Evolutionary conservation across 2,113 vertebrate genomes (phyloP), one percentile per base, ranked within the genome.

Genomic region (Sterrhoptilus dennistouni): DNA sequence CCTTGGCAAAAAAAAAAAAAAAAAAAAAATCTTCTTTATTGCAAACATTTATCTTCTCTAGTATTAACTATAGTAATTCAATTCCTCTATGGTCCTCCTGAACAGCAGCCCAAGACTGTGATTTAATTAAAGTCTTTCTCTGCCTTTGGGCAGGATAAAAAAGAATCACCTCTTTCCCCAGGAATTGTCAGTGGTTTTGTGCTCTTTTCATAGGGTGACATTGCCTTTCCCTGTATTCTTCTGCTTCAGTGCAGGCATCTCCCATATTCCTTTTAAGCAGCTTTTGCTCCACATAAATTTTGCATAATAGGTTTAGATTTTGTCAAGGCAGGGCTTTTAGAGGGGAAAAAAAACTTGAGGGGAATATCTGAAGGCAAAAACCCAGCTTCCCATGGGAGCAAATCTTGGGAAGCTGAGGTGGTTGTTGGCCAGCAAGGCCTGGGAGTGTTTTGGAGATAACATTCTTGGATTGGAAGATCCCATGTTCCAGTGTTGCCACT

Each of bases 221-320:
- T 36, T 93, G 68, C 65, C 31, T 86, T 70, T 56, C 63, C 31
- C 66, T 72, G 31, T 28, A 25, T 71, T 56, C 63, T 92, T 87
- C 79, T 83, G 66, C 71, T 59, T 74, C 83, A 42, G 1, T 66
- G 72, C 79, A 81, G 59, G 28, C 28, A 0, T 53, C 83, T 84
- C 65, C 61, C 0, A 0, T 70, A 7, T 69, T 81, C 68, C 65
- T 90, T 78, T 78, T 89, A 89, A 91, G 87, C 83, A 78, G 91
- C 87, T 95, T 91, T 92, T 87, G 57, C 70, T 84, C 61, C 68
- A 27, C 0, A 0, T 78, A 56, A 64, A 36, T 86, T 90, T 86
- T 90, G 81, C 57, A 27, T 92, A 90, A 93, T 78, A 95, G 61
- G 68, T 75, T 93, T 90, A 79, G 15, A 25, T 63, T 92, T 86